Conservation (phyloP, 2,113 vertebrate species). For the Hemibates koningsi region DNA sequence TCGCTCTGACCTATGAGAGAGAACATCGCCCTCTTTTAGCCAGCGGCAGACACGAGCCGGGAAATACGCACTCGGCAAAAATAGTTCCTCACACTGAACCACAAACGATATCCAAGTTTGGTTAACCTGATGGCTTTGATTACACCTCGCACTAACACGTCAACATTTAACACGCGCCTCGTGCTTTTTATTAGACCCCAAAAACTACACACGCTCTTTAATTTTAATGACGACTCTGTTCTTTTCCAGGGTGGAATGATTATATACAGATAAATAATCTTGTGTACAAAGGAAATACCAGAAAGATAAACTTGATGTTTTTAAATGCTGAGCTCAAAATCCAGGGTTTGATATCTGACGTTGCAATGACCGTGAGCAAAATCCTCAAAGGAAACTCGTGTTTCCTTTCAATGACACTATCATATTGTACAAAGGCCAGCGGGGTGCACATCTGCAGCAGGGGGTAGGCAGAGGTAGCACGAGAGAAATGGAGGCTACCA, state of each 20-base stretch:
- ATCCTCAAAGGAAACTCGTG: neutral
- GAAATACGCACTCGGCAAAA: neutral
- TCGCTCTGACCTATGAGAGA: conserved; percentile 21
- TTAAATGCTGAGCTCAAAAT: neutral
- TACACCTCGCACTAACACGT: neutral
- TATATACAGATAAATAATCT: no score
- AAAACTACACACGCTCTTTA: neutral
- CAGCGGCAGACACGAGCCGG: neutral
- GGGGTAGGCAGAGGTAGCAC: neutral
- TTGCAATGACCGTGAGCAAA: neutral
- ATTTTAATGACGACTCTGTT: rapidly evolving
- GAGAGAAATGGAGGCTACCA: neutral
- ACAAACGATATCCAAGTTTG: neutral
- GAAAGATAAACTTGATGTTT: neutral
- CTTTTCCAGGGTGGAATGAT: neutral
- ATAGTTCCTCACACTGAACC: neutral
- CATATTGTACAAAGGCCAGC: neutral
- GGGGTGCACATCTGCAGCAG: neutral
- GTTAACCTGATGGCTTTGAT: neutral
- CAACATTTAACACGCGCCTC: neutral
- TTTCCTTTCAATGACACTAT: neutral
- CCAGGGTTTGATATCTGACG: rapidly evolving
- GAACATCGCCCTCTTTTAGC: conserved; percentile 1
- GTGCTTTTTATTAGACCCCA: neutral
- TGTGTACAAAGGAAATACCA: neutral